Evolutionary conservation across 2,888 invertebrate species (phyloP).

Genomic region (Scaptomyza polygonia): DNA sequence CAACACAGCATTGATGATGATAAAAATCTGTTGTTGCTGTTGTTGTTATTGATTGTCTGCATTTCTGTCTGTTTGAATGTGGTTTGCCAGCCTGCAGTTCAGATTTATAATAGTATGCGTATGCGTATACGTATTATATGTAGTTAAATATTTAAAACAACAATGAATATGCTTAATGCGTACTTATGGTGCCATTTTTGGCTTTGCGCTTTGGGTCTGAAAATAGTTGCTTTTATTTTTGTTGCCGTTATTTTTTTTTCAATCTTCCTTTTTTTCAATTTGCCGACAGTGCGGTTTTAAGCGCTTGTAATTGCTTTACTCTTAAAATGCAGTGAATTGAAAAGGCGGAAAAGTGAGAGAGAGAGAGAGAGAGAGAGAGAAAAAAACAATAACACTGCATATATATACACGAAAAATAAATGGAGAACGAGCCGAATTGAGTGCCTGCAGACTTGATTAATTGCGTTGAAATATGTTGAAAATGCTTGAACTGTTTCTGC

Average conservation of each 20-base stretch:
- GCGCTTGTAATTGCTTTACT: conserved; percentile 61
- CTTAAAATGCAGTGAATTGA: conserved; percentile 34
- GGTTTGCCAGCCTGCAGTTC: conserved; percentile 19
- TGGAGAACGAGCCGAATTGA: conserved; percentile 23
- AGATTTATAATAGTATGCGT: neutral
- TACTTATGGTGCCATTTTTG: conserved; percentile 29
- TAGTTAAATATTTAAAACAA: conserved; percentile 42
- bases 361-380: neutral
- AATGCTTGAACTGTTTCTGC: conserved; percentile 52
- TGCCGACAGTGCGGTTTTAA: conserved; percentile 51
- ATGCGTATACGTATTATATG: conserved; percentile 2
- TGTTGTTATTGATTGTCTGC: conserved; percentile 7
- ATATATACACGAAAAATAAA: conserved; percentile 27
- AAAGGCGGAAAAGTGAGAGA: neutral
- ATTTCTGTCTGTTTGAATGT: conserved; percentile 30
- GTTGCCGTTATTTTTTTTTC: conserved; percentile 16
- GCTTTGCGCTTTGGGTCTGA: conserved; percentile 6
- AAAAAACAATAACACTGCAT: conserved; percentile 4
- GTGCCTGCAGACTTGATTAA: conserved; percentile 54
- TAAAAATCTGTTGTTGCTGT: conserved; percentile 22
- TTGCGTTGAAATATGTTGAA: conserved; percentile 51
- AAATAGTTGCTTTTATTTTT: conserved; percentile 29
- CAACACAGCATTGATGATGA: conserved; percentile 17
- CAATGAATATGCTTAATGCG: conserved; percentile 44
- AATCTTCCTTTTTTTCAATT: conserved; percentile 40